phyloP scores from a whole-genome alignment of 2,113 vertebrate genomes.

The Malurus alboscapulatus region DNA sequence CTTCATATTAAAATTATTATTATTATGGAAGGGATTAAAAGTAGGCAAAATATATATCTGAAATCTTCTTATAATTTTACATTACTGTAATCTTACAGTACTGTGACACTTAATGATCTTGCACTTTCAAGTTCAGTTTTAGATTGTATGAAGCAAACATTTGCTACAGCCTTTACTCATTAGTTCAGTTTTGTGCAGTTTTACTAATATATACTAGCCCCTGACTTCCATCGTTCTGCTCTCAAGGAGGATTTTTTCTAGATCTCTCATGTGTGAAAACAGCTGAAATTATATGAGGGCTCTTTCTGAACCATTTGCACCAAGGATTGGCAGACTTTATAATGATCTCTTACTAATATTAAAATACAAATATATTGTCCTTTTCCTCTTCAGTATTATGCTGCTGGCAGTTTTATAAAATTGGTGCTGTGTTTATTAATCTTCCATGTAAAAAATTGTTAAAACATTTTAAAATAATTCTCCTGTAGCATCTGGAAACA shows the following conservation, averaged over 20 bases:
- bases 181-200: neutral
- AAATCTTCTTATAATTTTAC: neutral
- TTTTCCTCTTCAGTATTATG: neutral
- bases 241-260: neutral
- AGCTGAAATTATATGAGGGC: neutral
- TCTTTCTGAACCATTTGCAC: neutral
- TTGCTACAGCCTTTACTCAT: fast-evolving
- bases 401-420: neutral
- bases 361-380: neutral
- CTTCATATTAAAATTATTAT: neutral
- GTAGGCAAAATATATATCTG: neutral
- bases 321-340: neutral
- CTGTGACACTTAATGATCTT: neutral
- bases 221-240: neutral
- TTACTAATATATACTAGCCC: neutral
- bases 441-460: neutral
- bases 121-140: neutral
- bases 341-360: neutral
- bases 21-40: neutral
- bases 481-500: neutral
- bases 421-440: neutral
- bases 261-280: neutral
- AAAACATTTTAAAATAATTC: neutral
- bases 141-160: neutral
- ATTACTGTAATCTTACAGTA: neutral